Percentiles rank a stretch among this genome's conserved stretches.
Evolutionary conservation across 1,140 invertebrate species (phyloP).

Genomic region (Liolophura sinensis): DNA sequence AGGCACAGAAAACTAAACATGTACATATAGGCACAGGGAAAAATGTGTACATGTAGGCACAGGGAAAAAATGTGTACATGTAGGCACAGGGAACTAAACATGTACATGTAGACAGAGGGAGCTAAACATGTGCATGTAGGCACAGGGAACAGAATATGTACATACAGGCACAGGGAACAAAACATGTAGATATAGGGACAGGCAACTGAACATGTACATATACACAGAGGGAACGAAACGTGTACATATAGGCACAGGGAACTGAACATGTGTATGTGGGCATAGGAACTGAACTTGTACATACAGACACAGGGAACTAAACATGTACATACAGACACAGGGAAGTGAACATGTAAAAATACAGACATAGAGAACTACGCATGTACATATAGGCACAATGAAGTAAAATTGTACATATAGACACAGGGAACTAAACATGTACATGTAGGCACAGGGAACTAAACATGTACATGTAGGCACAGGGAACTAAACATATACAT

Average conservation of each 20-base stretch:
- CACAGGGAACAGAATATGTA: neutral
- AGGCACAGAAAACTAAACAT: no score
- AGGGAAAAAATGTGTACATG: neutral
- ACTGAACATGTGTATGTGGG: neutral
- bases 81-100: neutral
- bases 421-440: constrained; percentile 1
- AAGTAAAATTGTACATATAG: no score
- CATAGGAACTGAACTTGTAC: neutral
- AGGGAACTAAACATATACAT: neutral
- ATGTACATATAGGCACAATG: neutral
- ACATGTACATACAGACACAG: constrained; percentile 2
- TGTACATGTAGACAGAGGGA: constrained; percentile 1
- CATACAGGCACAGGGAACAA: constrained; percentile 4
- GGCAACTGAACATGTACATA: neutral
- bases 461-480: neutral
- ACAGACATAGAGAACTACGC: neutral
- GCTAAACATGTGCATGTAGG: neutral
- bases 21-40: no score
- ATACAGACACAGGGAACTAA: neutral
- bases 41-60: no score
- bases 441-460: constrained; percentile 1
- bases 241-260: neutral
- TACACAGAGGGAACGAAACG: neutral
- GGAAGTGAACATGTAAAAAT: neutral
- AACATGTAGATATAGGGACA: constrained; percentile 1